phyloP scores from a whole-genome alignment of 2,797 vertebrate genomes.

The Hipposideros larvatus region DNA sequence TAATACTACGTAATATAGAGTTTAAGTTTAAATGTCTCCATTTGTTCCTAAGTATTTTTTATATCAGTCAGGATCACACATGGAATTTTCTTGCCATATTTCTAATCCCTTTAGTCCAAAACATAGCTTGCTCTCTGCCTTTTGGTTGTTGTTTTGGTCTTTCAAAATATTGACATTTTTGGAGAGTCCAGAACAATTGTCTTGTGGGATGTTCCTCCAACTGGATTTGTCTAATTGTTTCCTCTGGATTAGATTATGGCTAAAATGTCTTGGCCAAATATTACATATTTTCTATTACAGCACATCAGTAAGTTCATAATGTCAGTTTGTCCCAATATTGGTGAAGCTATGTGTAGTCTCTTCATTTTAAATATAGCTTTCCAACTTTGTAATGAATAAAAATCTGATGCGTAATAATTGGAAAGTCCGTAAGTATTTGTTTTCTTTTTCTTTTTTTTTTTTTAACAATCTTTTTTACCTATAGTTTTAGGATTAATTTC shows the following conservation, averaged over 20 bases:
- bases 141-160: not conserved
- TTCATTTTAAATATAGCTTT: not conserved
- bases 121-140: accelerated
- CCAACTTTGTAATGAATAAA: not conserved
- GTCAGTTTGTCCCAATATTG: not conserved
- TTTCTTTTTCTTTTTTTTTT: not conserved
- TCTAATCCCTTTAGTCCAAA: not conserved
- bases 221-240: not conserved
- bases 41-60: not conserved
- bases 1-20: not conserved
- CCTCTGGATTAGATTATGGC: not conserved
- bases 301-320: not conserved
- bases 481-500: not conserved
- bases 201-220: not conserved
- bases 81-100: not conserved
- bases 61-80: not conserved
- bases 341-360: not conserved
- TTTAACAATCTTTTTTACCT: not conserved
- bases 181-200: not conserved
- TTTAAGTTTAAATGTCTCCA: not conserved
- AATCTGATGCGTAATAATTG: not conserved
- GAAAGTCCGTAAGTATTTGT: not conserved
- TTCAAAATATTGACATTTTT: not conserved
- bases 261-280: not conserved
- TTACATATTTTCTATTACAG: not conserved